Evolutionary conservation across 2,797 vertebrate species (phyloP).

Genomic region (Enteromius afrohamiltoni): DNA sequence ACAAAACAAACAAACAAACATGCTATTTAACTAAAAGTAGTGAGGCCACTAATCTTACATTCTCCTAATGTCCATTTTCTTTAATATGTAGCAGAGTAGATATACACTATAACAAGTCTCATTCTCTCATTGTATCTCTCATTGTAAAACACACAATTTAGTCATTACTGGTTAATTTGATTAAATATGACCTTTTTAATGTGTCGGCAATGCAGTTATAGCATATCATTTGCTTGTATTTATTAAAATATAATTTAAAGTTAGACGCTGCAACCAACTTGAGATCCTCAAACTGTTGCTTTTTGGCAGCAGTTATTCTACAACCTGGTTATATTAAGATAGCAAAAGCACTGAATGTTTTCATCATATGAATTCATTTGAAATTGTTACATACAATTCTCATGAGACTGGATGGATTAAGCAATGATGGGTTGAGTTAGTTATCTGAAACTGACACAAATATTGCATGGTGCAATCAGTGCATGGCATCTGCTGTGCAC

Average conservation of each 20-base stretch:
- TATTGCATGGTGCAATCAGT: background rate
- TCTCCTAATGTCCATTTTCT: background rate
- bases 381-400: background rate
- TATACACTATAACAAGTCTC: background rate
- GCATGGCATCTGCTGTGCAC: background rate
- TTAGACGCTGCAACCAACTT: background rate
- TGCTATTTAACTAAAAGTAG: background rate
- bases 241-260: background rate
- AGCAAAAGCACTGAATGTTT: background rate
- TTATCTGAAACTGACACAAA: background rate
- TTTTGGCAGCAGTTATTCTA: background rate
- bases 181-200: too few relatives aligned
- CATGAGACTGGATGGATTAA: background rate
- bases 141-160: too few relatives aligned
- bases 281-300: background rate
- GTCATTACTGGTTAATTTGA: too few relatives aligned
- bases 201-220: background rate
- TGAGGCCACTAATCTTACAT: background rate
- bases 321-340: background rate
- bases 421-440: background rate
- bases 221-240: background rate
- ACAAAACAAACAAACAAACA: too few relatives aligned
- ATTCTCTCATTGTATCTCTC: too few relatives aligned
- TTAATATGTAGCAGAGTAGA: background rate
- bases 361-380: background rate